These are phyloP conservation scores for Avahi laniger DNA, from an alignment of 2,797 vertebrate genomes.

Conservation along the genomic window DNA sequence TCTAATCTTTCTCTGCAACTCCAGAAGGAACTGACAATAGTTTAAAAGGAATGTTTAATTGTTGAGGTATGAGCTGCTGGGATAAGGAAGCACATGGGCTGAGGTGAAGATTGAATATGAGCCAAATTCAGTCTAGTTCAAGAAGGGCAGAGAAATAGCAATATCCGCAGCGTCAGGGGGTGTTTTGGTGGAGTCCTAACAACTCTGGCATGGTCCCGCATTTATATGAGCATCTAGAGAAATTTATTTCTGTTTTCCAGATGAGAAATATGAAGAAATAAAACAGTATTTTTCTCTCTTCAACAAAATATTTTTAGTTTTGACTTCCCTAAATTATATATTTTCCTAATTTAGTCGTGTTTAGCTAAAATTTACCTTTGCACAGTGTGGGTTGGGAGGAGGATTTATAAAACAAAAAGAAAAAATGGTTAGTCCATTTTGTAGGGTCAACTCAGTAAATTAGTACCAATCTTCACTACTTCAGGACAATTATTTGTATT, in stretches of 20 bases:
- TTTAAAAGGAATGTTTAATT: neutral
- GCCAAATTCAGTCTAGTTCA: neutral
- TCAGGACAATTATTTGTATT: constrained; percentile 49
- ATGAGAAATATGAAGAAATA: neutral
- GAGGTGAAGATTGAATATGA: neutral
- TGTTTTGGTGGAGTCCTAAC: neutral
- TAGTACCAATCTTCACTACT: neutral
- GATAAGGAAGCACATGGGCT: neutral
- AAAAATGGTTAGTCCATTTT: neutral
- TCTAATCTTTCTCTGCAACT: neutral
- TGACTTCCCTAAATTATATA: neutral
- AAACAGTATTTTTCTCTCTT: neutral
- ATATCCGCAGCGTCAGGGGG: neutral
- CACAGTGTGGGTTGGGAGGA: neutral
- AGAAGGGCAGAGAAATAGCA: neutral
- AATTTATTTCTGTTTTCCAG: neutral
- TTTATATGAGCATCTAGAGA: neutral
- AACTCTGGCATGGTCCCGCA: neutral
- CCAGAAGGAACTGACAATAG: neutral
- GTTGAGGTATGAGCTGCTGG: neutral
- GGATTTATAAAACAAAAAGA: neutral
- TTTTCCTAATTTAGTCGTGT: constrained; percentile 16
- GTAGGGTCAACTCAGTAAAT: constrained; percentile 1
- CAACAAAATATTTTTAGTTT: constrained; percentile 36
- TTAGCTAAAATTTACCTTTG: constrained; percentile 40